Conservation (phyloP, 2,113 vertebrate genomes). For the Tor tambroides region DNA sequence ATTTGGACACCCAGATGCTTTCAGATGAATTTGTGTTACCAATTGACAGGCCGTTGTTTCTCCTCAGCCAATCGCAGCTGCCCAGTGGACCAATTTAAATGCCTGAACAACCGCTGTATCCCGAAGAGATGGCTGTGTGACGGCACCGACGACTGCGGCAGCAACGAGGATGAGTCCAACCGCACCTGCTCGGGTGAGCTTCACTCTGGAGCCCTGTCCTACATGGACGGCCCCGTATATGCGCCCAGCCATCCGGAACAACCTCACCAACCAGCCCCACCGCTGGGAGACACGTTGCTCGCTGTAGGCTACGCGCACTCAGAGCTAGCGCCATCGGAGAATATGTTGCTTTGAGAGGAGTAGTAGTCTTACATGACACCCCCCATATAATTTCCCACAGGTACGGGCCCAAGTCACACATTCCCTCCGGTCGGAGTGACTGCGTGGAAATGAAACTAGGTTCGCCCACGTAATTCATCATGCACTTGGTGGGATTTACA, state of each 20-base stretch:
- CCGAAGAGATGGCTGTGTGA: conserved; percentile 90
- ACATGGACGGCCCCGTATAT: conserved; percentile 24
- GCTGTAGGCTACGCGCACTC: conserved; percentile 22
- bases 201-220: conserved; percentile 44
- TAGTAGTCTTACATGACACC: conserved; percentile 34
- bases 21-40: not conserved
- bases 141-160: conserved; percentile 86
- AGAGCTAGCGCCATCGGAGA: conserved; percentile 40
- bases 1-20: not conserved
- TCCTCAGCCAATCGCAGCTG: conserved; percentile 84
- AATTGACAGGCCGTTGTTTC: conserved; percentile 2
- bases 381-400: conserved; percentile 52
- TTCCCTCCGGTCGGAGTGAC: conserved; percentile 24
- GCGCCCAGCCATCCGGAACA: conserved; percentile 9
- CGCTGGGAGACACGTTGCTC: not conserved
- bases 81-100: conserved; percentile 87
- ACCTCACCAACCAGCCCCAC: not conserved
- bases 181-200: conserved; percentile 76
- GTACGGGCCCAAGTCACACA: conserved; percentile 20
- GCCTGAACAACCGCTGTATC: conserved; percentile 87
- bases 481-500: conserved; percentile 41
- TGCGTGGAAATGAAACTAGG: conserved; percentile 36
- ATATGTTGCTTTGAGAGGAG: conserved; percentile 29
- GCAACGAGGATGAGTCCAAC: conserved; percentile 86
- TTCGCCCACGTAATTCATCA: conserved; percentile 53